Base-by-base conservation (phyloP, 1,140 invertebrate genomes). In the Drosophila tristis region DNA sequence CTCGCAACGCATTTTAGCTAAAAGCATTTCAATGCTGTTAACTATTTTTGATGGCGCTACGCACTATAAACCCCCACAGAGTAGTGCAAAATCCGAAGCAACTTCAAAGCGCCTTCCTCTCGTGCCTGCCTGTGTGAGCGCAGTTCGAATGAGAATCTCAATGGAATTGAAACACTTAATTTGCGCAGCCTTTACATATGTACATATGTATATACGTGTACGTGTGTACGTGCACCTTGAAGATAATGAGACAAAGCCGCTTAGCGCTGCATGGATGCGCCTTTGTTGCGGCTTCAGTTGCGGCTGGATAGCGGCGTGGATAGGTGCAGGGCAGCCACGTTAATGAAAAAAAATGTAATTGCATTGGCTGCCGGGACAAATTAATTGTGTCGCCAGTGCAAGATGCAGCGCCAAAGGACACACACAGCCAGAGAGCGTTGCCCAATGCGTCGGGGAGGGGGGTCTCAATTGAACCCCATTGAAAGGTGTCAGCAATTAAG, bases 1-100 rank as follows among this genome's bases (percentile, higher is more conserved):
- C 62, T 75, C 56, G 47, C 43, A 67, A 56, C 57, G 70, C 71
- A 76, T 82, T 87, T 82, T 54, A 67, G 78, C 76, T 89, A 89
- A 87, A 89, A 87, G 84, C 84, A 76, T 89, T 87, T 77, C 75
- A 89, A 82, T 89, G 79, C 78, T 89, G 62, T 82, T 89, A 82
- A 89, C 84, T 84, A 80, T 82, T 87, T 89, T 77, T 89, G 62
- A 89, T 84, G 64, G 67, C 76, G 72, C 65, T 79, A 89, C 84
- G 84, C 84, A 89, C 84, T 80, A 82, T 89, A 89, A 89, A 74
- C 61, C 16, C 16, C 25, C 4, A 13, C 11, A 4, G 42, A 39
- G 35, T 39, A 13, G 16, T 58, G 23, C 51, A 62, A 43, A 61
- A 49, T 16, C 16, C 31, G 53, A 31, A 20, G 53, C 26, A 39